Percentiles rank a stretch among this genome's conserved stretches.
Evolutionary conservation across 2,113 vertebrate species (phyloP).

Genomic region (Capreolus pygargus): DNA sequence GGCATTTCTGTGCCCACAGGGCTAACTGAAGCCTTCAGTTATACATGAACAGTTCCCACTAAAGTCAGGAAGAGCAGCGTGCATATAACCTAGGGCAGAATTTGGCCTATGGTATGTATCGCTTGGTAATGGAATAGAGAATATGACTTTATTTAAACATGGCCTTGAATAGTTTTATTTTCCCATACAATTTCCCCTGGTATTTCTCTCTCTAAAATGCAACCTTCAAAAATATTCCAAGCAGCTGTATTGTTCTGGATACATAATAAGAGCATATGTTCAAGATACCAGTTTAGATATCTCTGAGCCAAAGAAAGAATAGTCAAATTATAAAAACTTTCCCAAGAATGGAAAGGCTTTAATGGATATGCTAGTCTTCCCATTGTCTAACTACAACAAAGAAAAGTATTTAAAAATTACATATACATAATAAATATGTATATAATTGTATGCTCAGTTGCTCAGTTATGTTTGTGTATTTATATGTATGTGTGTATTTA

Average conservation of each 20-base stretch:
- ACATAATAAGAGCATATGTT: background rate
- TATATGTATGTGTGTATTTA: background rate
- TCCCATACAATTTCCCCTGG: background rate
- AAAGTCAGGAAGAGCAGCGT: background rate
- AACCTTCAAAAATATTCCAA: background rate
- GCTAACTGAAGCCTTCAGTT: constrained; percentile 21
- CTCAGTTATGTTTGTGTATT: background rate
- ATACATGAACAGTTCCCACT: constrained; percentile 12
- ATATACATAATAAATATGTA: background rate
- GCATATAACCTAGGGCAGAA: constrained; percentile 31
- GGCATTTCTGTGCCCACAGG: constrained; percentile 48
- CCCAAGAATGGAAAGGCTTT: background rate
- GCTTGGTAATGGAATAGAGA: constrained; percentile 41
- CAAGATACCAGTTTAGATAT: background rate
- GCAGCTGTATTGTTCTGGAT: background rate
- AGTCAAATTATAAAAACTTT: background rate
- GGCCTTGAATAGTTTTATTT: constrained; percentile 59
- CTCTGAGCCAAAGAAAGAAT: background rate
- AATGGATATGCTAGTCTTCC: background rate
- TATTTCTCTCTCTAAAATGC: constrained; percentile 36
- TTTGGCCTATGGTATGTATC: constrained; percentile 32
- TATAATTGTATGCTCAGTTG: background rate
- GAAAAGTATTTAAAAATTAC: background rate
- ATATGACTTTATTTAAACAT: constrained; percentile 43
- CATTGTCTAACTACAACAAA: background rate